Conservation (phyloP, 2,797 vertebrate genomes). For the Neosalanx taihuensis region DNA sequence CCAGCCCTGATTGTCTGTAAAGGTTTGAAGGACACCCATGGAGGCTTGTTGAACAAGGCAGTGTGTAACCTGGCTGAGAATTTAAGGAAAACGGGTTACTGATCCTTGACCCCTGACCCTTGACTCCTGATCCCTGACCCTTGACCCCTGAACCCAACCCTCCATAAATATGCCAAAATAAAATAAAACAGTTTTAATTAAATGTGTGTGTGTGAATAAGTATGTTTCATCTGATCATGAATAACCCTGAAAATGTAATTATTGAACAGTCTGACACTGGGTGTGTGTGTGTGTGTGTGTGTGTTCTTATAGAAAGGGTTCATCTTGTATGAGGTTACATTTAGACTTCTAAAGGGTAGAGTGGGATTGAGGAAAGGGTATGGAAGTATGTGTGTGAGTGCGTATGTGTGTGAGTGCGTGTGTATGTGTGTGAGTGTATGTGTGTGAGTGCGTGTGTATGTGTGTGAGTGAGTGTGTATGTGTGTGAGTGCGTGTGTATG, state of each 20-base stretch:
- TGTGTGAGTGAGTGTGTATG: not conserved
- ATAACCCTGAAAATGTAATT: too few relatives aligned
- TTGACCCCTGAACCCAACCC: too few relatives aligned
- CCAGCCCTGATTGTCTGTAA: constrained; percentile 6
- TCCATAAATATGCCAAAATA: not conserved
- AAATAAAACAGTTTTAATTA: not conserved
- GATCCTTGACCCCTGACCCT: not conserved
- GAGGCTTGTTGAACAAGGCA: not conserved
- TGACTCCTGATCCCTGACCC: too few relatives aligned
- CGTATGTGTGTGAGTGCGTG: not conserved
- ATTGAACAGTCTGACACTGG: not conserved
- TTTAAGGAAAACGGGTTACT: not conserved
- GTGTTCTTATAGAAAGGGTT: not conserved
- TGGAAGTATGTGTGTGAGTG: not conserved
- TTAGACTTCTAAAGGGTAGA: not conserved
- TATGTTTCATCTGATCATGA: too few relatives aligned
- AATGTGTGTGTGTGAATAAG: not conserved
- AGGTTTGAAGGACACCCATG: not conserved
- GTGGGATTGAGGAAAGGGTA: not conserved
- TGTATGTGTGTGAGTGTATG: not conserved
- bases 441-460: not conserved
- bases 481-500: not conserved
- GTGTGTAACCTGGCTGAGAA: not conserved
- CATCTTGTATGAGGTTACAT: not conserved
- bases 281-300: constrained; percentile 4